Base-by-base conservation (phyloP, 2,797 vertebrate genomes). In the Trachops cirrhosus region DNA sequence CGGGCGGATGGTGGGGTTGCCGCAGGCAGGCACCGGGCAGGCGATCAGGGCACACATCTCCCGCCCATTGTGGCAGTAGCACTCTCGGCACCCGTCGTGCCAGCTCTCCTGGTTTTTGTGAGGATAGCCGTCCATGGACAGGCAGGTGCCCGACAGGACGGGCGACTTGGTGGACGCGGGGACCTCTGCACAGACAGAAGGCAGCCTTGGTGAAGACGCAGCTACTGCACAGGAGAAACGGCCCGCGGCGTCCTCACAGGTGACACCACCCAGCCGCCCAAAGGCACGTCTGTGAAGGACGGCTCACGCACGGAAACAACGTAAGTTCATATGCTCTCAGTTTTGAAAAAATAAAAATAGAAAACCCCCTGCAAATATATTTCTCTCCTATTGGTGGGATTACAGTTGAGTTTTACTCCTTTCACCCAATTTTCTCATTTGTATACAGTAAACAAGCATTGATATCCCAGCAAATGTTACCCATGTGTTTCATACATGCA, bases 1-100 rank as follows among this genome's bases (percentile, higher is more conserved):
- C 1, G 98, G 98, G 19, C 98, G 98, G 91, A 99, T 99, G 96
- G 98, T 98, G 82, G 99, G 99, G 95, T 98, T 99, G 93, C 98
- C 98, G 91, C 99, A 99, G 62, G 98, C 98, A 29, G 99, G 99
- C 64, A 99, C 99, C 0, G 99, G 99, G 96, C 99, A 99, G 92
- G 99, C 99, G 98, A 99, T 99, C 84, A 99, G 98, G 84, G 99
- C 99, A 94, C 99, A 99, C 99, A 99, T 99, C 95, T 99, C 99
- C 87, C 99, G 98, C 39, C 99, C 99, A 0, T 97, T 98, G 93
- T 99, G 99, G 89, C 99, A 99, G 97, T 99, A 99, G 95, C 99
- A 99, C 10, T 99, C 99, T n/a, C 99, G 98, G 98, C 99, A 99
- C 88, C 99, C 99, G 9, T 99, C 99, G 0, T 99, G 99, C 99